A percentile compares a stretch with the other conserved stretches of the same genome.
Conservation (phyloP, 1,140 invertebrate species). For the Ridgeia piscesae region DNA sequence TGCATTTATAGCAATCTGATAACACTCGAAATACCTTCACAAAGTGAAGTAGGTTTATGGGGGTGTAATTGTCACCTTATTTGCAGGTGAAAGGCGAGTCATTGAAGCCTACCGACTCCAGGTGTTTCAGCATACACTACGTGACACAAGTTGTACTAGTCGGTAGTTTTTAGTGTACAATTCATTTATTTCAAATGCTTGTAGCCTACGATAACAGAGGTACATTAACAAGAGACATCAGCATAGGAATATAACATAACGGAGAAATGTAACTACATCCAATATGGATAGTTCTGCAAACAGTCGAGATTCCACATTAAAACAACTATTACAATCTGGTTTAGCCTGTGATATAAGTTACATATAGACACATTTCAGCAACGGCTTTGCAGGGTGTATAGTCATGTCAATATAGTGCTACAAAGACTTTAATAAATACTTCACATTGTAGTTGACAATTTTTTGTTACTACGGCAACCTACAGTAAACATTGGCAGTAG, state of each 20-base stretch:
- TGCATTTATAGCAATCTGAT: no score
- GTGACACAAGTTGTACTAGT: neutral
- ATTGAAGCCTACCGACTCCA: no score
- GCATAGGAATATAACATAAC: neutral
- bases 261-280: neutral
- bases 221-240: neutral
- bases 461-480: neutral
- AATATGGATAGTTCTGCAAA: neutral
- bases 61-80: no score
- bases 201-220: neutral
- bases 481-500: neutral
- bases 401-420: neutral
- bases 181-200: neutral
- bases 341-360: neutral
- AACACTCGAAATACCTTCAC: no score
- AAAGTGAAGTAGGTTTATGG: no score
- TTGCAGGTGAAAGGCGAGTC: no score
- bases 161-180: neutral
- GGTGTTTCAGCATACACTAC: no score
- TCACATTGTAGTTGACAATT: neutral
- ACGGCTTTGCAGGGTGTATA: neutral
- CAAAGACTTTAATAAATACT: neutral
- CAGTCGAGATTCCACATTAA: neutral
- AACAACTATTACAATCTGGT: neutral
- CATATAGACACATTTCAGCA: neutral